Base-by-base conservation (phyloP, 2,888 invertebrate species). In the Amphipoea oculea region DNA sequence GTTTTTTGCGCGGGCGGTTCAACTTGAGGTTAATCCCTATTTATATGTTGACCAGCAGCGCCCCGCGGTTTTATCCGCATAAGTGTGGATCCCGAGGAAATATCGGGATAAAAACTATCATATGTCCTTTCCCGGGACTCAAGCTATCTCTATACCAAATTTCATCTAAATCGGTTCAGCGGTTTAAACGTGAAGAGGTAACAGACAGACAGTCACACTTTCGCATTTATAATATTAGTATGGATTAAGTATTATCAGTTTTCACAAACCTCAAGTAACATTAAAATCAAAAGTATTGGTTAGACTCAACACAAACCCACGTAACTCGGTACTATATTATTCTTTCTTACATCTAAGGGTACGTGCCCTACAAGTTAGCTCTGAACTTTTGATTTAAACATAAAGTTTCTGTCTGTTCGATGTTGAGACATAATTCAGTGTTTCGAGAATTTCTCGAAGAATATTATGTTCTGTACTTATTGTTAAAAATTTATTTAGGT, bases 361-460 rank as follows among this genome's bases (percentile, higher is more conserved):
- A 90, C 91, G 91, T 91, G 91, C 90, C 87, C 90, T 86, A 78
- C 67, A 83, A 92, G 89, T 93, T 89, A 85, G 89, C 83, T 48
- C 63, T 85, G 83, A 89, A 93, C 93, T 91, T 94, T 93, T 94
- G 94, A 94, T 94, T 94, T 94, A 94, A 93, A 93, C 94, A 89
- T 85, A 92, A 94, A 94, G 92, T 94, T 93, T 92, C 84, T 91
- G 91, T 93, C 92, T 92, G 88, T 91, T 90, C 89, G 88, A 89
- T 90, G 82, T 92, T 92, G 91, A 91, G 89, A 89, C 89, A 89
- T 90, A 89, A 91, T 86, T 88, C 86, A 88, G 84, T 84, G 88
- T 79, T 86, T 82, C 82, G 86, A 87, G 74, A 79, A 66, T 68
- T 70, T 63, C 48, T 57, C 51, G 23, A 63, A 76, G 70, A 78